Evolutionary conservation across 2,113 vertebrate genomes (phyloP).

Genomic region (Cochlearius cochlearius): DNA sequence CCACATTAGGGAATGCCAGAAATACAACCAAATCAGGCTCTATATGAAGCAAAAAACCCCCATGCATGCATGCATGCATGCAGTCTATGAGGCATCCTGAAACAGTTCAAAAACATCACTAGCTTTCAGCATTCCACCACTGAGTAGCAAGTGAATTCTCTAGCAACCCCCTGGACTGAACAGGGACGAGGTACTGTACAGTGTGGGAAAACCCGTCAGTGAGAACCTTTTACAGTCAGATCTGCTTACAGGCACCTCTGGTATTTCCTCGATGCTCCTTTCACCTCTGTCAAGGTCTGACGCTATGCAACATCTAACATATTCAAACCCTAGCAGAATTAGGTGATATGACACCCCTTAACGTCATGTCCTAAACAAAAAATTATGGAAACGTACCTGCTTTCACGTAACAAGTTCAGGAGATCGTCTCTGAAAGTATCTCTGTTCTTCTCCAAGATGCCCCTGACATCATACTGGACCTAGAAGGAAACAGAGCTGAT

Average conservation of each 20-base stretch:
- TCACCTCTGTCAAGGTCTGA: not conserved
- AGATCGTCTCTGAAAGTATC: conserved; percentile 96
- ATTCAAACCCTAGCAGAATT: not conserved
- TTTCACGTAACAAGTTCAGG: conserved; percentile 91
- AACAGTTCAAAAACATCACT: not conserved
- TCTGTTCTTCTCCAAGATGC: conserved; percentile 95
- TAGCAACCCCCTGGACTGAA: not conserved
- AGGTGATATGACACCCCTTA: not conserved
- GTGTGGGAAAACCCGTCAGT: not conserved
- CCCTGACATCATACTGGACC: conserved; percentile 95
- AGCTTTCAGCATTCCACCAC: not conserved
- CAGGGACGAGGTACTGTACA: not conserved
- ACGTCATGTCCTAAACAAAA: not conserved
- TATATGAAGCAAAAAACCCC: not conserved
- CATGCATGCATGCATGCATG: accelerated
- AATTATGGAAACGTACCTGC: conserved; percentile 73
- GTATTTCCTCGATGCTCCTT: not conserved
- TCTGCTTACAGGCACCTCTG: not conserved
- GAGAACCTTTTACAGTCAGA: not conserved
- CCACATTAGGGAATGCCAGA: not conserved
- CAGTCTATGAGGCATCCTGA: not conserved
- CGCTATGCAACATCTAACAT: not conserved
- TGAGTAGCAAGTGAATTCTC: not conserved
- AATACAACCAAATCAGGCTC: not conserved
- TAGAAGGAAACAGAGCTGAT: conserved; percentile 55